A percentile compares a stretch with the other conserved stretches of the same genome.
These are phyloP conservation scores for Eupelmus urozonus DNA, from an alignment of 2,888 invertebrate species.

Conservation along the genomic window DNA sequence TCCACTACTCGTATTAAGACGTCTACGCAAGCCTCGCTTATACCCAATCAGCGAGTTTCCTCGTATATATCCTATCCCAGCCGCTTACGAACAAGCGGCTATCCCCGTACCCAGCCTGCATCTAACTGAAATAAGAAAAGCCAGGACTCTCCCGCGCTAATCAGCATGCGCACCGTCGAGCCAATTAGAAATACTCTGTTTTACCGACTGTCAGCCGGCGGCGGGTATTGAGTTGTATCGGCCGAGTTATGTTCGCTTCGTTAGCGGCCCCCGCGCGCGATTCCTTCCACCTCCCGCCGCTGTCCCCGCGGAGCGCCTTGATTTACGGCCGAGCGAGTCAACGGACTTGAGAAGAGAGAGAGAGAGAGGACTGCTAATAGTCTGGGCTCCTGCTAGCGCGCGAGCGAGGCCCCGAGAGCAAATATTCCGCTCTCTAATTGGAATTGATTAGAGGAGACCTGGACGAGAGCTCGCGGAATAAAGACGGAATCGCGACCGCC, in stretches of 20 bases:
- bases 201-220: constrained; percentile 76
- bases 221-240: constrained; percentile 76
- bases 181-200: constrained; percentile 77
- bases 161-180: constrained; percentile 75
- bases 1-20: too few species aligned
- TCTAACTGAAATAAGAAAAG: background rate
- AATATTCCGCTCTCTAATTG: constrained; percentile 75
- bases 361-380: constrained; percentile 73
- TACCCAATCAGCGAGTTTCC: too few species aligned
- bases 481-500: constrained; percentile 68
- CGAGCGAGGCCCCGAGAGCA: constrained; percentile 28
- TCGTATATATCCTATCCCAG: too few species aligned
- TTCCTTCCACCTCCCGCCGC: constrained; percentile 58
- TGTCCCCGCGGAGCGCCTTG: constrained; percentile 70
- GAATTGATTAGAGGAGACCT: constrained; percentile 75
- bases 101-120: too few species aligned
- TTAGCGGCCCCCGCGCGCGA: constrained; percentile 65
- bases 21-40: too few species aligned
- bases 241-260: constrained; percentile 76
- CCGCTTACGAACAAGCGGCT: too few species aligned
- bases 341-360: constrained; percentile 65
- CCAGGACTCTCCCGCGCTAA: constrained; percentile 66
- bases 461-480: constrained; percentile 65
- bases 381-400: constrained; percentile 59
- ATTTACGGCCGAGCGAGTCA: constrained; percentile 74